Evolutionary conservation across 2,797 vertebrate genomes (phyloP), one percentile per base, ranked within the genome.

Genomic region (Odontamblyopus rebecca): DNA sequence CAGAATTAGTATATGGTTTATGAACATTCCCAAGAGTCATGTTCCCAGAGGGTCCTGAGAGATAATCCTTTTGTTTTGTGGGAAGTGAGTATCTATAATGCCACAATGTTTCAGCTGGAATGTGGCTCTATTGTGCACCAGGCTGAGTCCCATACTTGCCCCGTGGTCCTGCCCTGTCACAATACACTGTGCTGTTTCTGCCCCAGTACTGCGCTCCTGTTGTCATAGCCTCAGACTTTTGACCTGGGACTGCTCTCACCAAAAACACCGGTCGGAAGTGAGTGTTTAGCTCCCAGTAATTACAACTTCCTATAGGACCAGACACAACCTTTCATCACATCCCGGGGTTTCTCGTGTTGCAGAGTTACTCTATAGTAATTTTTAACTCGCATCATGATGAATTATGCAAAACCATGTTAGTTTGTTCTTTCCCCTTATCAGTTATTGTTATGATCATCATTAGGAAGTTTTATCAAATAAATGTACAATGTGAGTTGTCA

Each of bases 71-170:
- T 77, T 81, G 82, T 85, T 81, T 75, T 80, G 84, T 68, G 79
- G 78, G 78, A 68, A 69, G 73, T 78, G 68, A 70, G 73, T 75
- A 74, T 77, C 9, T 83, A 85, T 83, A 87, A 84, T 85, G 82
- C 82, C 82, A 73, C 88, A 88, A 84, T 90, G 87, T 91, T 87
- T 84, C 78, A 86, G 87, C 63, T 80, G 88, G 89, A 91, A 92
- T 90, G 89, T 85, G 62, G 76, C 30, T 80, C 86, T 77, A 84
- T 92, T 91, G 88, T 90, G 67, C 19, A 51, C 30, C 67, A 54
- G 72, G 73, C 72, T 78, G 85, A 88, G 86, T 89, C 85, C 27
- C 67, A 44, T 7, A 16, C 26, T 23, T 41, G 5, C 73, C 73
- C 71, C 67, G 63, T 79, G 9, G 68, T 70, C 79, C 79, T 56